Evolutionary conservation across 2,888 invertebrate genomes (phyloP).

Genomic region (Coenonympha glycerion): DNA sequence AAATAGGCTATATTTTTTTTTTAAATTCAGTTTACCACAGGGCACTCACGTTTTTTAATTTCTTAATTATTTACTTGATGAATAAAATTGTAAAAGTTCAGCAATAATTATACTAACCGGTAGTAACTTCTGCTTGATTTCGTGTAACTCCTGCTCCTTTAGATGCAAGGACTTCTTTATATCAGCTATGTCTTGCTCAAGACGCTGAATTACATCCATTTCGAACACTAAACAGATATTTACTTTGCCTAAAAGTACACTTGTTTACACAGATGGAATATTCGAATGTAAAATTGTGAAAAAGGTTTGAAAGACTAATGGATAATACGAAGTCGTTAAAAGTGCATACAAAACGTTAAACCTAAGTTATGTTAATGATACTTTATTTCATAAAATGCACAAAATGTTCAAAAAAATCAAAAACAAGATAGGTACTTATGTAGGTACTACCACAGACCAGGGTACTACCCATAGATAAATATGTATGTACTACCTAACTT

Average conservation of each 20-base stretch:
- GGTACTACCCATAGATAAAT: no score
- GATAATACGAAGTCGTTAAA: not conserved
- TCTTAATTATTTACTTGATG: no score
- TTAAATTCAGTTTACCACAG: no score
- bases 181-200: constrained; percentile 67
- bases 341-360: not conserved
- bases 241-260: not conserved
- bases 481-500: no score
- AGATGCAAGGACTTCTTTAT: constrained; percentile 58
- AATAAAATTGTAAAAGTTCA: no score
- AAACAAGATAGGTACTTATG: no score
- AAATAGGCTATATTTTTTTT: no score
- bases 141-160: constrained; percentile 70
- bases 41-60: no score
- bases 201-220: constrained; percentile 46
- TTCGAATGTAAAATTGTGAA: not conserved
- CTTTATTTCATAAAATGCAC: not conserved
- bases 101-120: no score
- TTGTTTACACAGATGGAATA: not conserved
- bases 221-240: not conserved
- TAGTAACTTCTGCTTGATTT: constrained; percentile 53
- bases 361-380: not conserved
- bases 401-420: no score
- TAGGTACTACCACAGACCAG: no score
- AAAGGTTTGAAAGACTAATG: not conserved